Evolutionary conservation across 1,140 invertebrate genomes (phyloP).

Genomic region (Phymorhynchus buccinoides): DNA sequence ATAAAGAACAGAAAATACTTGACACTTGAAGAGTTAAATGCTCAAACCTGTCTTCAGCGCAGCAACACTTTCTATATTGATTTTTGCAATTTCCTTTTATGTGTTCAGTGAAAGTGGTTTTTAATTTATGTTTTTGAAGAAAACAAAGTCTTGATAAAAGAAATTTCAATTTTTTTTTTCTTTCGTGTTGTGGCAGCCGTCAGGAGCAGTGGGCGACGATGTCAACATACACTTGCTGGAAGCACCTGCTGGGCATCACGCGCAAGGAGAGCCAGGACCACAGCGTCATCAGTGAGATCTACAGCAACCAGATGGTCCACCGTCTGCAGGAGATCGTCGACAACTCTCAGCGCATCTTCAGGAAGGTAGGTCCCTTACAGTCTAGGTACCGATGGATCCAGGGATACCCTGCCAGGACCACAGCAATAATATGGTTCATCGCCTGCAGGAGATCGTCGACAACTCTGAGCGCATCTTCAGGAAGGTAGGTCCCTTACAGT

Average conservation of each 20-base stretch:
- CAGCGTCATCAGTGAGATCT: constrained; percentile 89
- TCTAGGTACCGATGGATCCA: no score
- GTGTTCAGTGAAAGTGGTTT: no score
- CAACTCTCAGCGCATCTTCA: constrained; percentile 91
- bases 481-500: no score
- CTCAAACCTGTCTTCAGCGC: no score
- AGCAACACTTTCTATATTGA: no score
- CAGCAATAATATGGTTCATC: constrained; percentile 85
- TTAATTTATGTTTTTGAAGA: no score
- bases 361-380: constrained; percentile 81
- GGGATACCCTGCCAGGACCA: constrained; percentile 94
- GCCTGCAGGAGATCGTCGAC: constrained; percentile 88
- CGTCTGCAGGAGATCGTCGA: constrained; percentile 89
- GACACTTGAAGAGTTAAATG: no score
- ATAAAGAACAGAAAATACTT: no score
- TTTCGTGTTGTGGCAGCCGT: constrained; percentile 76
- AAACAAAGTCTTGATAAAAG: no score
- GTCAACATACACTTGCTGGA: constrained; percentile 92
- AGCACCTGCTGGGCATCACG: constrained; percentile 89
- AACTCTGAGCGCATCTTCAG: constrained; percentile 92
- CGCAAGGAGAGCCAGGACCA: constrained; percentile 91
- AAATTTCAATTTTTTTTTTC: no score
- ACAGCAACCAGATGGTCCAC: constrained; percentile 87
- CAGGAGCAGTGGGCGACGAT: constrained; percentile 94
- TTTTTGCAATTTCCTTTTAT: no score